These are phyloP conservation scores for Agrochola lychnidis DNA, from an alignment of 2,888 invertebrate species.

Conservation along the genomic window DNA sequence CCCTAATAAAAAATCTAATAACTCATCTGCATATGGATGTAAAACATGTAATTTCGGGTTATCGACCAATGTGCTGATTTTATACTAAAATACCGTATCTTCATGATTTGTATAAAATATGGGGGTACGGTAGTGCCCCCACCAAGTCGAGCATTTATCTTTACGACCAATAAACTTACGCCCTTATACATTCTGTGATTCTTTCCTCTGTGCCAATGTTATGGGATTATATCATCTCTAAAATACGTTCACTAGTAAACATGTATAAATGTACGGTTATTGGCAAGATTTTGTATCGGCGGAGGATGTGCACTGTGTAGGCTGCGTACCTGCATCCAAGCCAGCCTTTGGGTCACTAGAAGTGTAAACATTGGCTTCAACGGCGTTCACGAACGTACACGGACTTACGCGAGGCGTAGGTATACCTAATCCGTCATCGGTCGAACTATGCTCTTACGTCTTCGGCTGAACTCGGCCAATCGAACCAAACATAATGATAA, in stretches of 20 bases:
- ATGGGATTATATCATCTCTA: not conserved
- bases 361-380: not conserved
- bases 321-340: not conserved
- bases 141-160: conserved; percentile 20
- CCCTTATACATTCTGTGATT: conserved; percentile 42
- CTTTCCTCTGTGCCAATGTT: conserved; percentile 7
- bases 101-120: conserved; percentile 41
- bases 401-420: too few relatives aligned
- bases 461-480: not conserved
- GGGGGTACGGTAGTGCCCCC: too few relatives aligned
- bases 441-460: too few relatives aligned
- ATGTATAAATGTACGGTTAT: not conserved
- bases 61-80: conserved; percentile 11
- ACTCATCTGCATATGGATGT: conserved; percentile 5
- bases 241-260: not conserved
- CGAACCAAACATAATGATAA: not conserved
- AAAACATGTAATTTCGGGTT: conserved; percentile 4
- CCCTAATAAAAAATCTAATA: conserved; percentile 37
- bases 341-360: too few relatives aligned
- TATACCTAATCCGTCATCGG: not conserved
- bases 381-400: not conserved
- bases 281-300: not conserved
- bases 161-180: conserved; percentile 56
- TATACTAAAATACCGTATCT: conserved; percentile 37
- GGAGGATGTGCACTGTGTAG: not conserved